phyloP scores from a whole-genome alignment of 2,888 invertebrate species.

The Gari tellinella region DNA sequence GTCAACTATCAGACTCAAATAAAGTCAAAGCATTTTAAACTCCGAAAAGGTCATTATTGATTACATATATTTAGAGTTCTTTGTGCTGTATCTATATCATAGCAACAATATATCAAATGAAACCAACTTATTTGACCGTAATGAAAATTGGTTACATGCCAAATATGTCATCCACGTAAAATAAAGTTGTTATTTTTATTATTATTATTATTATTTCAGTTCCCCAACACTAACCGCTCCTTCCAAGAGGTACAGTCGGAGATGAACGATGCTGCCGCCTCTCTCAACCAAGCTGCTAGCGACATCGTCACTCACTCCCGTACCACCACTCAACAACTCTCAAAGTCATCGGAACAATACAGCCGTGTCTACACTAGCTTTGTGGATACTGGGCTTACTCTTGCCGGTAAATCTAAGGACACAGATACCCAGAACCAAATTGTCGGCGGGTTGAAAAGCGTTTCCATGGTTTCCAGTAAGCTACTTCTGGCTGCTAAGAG shows the following conservation, averaged over 20 bases:
- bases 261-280: constrained; percentile 92
- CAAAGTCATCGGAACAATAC: constrained; percentile 91
- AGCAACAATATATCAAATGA: no score
- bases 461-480: constrained; percentile 94
- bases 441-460: constrained; percentile 93
- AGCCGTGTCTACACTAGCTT: constrained; percentile 90
- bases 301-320: constrained; percentile 92
- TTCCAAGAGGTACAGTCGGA: constrained; percentile 91
- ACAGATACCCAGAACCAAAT: constrained; percentile 91
- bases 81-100: no score
- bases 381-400: constrained; percentile 86
- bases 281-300: constrained; percentile 92
- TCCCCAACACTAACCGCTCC: constrained; percentile 87
- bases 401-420: constrained; percentile 86
- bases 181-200: no score
- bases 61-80: no score
- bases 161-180: no score
- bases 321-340: constrained; percentile 88
- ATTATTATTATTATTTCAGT: constrained; percentile 85
- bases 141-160: no score
- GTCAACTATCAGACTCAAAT: no score
- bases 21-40: no score
- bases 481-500: constrained; percentile 94
- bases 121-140: no score
- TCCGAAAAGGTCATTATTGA: no score